Evolutionary conservation across 1,140 invertebrate genomes (phyloP).

Genomic region (Nasonia giraulti): DNA sequence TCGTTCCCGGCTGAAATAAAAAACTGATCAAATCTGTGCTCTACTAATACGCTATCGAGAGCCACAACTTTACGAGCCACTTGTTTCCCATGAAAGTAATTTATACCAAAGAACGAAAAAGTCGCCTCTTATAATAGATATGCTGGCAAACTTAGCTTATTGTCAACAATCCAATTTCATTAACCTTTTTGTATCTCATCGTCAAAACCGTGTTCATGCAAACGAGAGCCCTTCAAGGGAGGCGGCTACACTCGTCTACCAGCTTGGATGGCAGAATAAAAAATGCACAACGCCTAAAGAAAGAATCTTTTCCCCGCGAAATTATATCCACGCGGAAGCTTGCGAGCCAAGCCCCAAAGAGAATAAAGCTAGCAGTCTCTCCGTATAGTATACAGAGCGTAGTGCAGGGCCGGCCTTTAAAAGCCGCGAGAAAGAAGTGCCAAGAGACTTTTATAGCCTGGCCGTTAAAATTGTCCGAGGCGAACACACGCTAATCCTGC

Average conservation of each 20-base stretch:
- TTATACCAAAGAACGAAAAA: too few species aligned
- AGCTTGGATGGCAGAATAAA: too few species aligned
- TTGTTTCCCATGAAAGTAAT: neutral
- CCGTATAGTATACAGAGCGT: neutral
- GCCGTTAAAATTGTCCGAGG: constrained; percentile 43
- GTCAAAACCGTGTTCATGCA: too few species aligned
- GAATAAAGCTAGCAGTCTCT: neutral
- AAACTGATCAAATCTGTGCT: neutral
- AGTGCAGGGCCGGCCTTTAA: neutral
- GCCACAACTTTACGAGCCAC: neutral
- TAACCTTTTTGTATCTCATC: too few species aligned
- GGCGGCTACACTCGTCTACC: too few species aligned
- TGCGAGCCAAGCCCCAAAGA: neutral
- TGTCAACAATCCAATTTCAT: too few species aligned
- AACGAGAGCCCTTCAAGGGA: too few species aligned
- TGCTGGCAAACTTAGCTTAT: too few species aligned
- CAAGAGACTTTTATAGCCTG: constrained; percentile 48
- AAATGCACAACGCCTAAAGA: too few species aligned
- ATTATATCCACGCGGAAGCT: too few species aligned
- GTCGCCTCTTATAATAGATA: too few species aligned
- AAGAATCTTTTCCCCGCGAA: too few species aligned
- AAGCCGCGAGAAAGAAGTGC: neutral
- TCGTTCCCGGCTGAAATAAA: constrained; percentile 71
- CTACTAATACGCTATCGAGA: neutral
- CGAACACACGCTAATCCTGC: constrained; percentile 12